Base-by-base conservation (phyloP, 2,888 invertebrate species). In the Phragmatobia fuliginosa region DNA sequence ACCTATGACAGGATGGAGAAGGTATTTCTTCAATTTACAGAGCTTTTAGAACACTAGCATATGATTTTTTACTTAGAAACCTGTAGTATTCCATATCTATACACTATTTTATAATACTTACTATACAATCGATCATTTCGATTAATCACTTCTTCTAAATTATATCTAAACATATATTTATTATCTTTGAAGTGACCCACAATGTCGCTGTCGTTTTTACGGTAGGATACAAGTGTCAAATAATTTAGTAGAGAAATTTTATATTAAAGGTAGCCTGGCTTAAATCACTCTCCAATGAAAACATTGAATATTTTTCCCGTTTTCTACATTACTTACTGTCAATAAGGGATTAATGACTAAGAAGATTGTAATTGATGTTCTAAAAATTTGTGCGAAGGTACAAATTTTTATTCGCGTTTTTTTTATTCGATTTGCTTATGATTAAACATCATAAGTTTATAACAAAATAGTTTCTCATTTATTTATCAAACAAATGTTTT, bases 1-100 rank as follows among this genome's bases (percentile, higher is more conserved):
- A 85, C 99, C 99, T 5, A 95, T 99, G 85, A 96, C 96, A 18
- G 98, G 98, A 83, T 99, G 99, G 99, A 96, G 99, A 93, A 97
- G 97, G 99, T 99, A 95, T 11, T 58, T 38, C 14, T 64, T 7
- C 28, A 1, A 10, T 59, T 31, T 21, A 25, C 1, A 16, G 7
- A n/a, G n/a, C 3, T 49, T 49, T 21, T 45, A 52, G n/a, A 1
- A 14, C 14, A 38, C 1, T 38, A 14, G 3, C 14, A 14, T 38
- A 38, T 38, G 38, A 14, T 38, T 38, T 38, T 38, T 38, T 38
- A 11, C 6, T 38, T 2, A 36, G 14, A 14, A 38, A 38, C 14
- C 14, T 14, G 38, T 11, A 36, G 36, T 38, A 14, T 38, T 38
- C 10, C 33, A 6, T 33, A 33, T n/a, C n/a, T n/a, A n/a, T n/a